phyloP scores from a whole-genome alignment of 2,888 invertebrate genomes.

The Chorisops tibialis region DNA sequence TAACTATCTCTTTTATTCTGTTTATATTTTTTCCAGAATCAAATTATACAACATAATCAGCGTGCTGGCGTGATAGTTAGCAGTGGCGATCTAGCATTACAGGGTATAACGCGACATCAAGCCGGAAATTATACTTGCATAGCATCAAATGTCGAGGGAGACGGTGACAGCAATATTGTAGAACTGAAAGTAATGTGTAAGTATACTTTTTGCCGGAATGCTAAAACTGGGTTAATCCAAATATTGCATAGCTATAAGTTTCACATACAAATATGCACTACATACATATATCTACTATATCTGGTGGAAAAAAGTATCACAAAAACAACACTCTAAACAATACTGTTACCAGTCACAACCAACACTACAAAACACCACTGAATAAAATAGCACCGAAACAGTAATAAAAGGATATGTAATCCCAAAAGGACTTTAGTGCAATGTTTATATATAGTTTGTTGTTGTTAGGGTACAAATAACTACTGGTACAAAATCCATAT shows the following conservation, averaged over 20 bases:
- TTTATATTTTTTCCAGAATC: slow-evolving; percentile 72
- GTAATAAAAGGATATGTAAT: slow-evolving; percentile 11
- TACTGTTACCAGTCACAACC: too few species aligned
- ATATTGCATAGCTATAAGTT: too few species aligned
- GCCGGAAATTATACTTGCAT: slow-evolving; percentile 86
- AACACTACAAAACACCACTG: background rate
- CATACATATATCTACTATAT: background rate
- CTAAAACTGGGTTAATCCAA: too few species aligned
- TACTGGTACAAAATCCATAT: background rate
- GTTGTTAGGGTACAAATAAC: background rate
- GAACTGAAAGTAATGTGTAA: slow-evolving; percentile 88
- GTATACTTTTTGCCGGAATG: slow-evolving; percentile 50
- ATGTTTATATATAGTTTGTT: background rate
- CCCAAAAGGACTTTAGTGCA: slow-evolving; percentile 15
- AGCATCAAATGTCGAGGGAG: slow-evolving; percentile 88
- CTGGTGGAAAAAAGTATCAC: background rate
- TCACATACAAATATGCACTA: too few species aligned
- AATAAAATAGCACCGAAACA: slow-evolving; percentile 6
- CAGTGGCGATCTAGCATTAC: slow-evolving; percentile 75
- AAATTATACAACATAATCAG: slow-evolving; percentile 80
- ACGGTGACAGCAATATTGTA: slow-evolving; percentile 77
- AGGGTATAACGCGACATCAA: slow-evolving; percentile 73
- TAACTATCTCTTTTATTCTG: too few species aligned
- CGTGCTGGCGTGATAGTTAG: slow-evolving; percentile 85
- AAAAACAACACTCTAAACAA: too few species aligned